A percentile compares a stretch with the other conserved stretches of the same genome.
These are phyloP conservation scores for Cylas formicarius DNA, from an alignment of 1,140 invertebrate species.

Conservation along the genomic window DNA sequence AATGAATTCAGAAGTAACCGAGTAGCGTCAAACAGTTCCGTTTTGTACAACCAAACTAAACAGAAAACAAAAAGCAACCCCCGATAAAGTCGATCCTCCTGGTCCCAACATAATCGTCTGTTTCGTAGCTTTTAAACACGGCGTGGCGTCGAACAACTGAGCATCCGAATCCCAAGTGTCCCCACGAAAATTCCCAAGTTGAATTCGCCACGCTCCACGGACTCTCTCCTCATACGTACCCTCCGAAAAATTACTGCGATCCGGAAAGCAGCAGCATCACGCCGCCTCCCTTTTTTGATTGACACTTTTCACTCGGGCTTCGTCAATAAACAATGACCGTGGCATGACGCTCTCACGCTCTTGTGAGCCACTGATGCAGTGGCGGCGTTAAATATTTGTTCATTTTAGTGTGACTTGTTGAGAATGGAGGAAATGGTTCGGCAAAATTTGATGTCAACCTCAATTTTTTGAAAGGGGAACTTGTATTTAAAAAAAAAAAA, in stretches of 20 bases:
- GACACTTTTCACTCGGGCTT: conserved; percentile 14
- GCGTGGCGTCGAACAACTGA: conserved; percentile 6
- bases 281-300: conserved; percentile 13
- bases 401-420: too few relatives aligned
- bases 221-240: conserved; percentile 4
- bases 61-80: too few relatives aligned
- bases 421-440: too few relatives aligned
- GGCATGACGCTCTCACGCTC: conserved; percentile 12
- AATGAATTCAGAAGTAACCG: too few relatives aligned
- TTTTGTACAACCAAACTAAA: too few relatives aligned
- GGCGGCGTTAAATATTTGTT: too few relatives aligned
- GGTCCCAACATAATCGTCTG: too few relatives aligned
- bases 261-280: conserved; percentile 13
- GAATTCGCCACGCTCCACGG: conserved; percentile 11
- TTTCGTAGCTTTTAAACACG: conserved; percentile 1
- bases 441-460: too few relatives aligned
- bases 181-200: conserved; percentile 11
- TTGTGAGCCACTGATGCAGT: conserved; percentile 12
- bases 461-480: too few relatives aligned
- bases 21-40: too few relatives aligned
- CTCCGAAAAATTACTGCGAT: conserved; percentile 15
- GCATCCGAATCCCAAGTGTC: conserved; percentile 8
- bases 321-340: conserved; percentile 14
- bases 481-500: too few relatives aligned
- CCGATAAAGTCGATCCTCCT: too few relatives aligned